Evolutionary conservation across 2,797 vertebrate species (phyloP).

Genomic region (Xiphorhynchus erythropygius): DNA sequence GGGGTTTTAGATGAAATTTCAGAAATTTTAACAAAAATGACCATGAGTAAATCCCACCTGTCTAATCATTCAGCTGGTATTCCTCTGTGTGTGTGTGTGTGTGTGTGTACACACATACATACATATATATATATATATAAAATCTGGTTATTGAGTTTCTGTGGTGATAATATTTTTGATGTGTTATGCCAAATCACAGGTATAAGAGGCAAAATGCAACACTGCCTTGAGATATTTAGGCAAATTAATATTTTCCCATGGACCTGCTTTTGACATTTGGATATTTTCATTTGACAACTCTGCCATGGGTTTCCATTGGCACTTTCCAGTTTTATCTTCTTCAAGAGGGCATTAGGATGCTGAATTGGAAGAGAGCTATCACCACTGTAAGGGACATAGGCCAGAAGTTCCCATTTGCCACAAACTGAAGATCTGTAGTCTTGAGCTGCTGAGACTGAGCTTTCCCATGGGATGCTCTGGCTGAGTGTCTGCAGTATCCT

Average conservation of each 20-base stretch:
- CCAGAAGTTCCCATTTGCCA: background rate
- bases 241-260: background rate
- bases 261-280: rapidly evolving
- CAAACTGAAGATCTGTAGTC: background rate
- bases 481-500: background rate
- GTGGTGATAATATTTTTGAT: background rate
- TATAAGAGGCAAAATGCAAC: background rate
- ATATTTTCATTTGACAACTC: background rate
- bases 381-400: background rate
- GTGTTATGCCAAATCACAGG: background rate
- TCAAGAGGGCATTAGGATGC: background rate
- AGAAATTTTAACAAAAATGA: background rate
- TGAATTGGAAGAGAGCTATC: background rate
- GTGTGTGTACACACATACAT: too few relatives aligned
- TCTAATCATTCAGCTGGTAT: background rate
- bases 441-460: background rate
- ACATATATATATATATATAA: too few relatives aligned
- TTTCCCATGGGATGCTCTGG: background rate
- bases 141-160: background rate
- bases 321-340: background rate
- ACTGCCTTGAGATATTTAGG: background rate
- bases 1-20: background rate
- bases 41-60: background rate
- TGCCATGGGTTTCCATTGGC: background rate
- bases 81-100: background rate